Evolutionary conservation across 2,113 vertebrate species (phyloP).

Genomic region (Hemibagrus wyckioides): DNA sequence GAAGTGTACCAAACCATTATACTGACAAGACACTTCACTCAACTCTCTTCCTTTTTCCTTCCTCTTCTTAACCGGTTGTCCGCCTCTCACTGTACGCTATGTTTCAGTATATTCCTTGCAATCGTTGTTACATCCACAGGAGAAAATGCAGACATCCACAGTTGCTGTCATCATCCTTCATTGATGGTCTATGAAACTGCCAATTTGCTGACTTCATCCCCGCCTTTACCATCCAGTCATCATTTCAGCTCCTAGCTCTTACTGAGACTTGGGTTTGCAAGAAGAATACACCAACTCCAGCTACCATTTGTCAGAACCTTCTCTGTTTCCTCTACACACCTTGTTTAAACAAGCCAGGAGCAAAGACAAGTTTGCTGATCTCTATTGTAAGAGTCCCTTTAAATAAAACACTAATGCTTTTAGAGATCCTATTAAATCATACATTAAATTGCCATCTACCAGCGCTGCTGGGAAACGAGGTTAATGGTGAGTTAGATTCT

Average conservation of each 20-base stretch:
- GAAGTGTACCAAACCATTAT: too few relatives aligned
- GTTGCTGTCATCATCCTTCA: slow-evolving; percentile 15
- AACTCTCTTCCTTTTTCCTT: not conserved
- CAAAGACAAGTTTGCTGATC: not conserved
- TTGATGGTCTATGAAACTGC: not conserved
- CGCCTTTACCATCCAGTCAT: not conserved
- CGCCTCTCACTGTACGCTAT: not conserved
- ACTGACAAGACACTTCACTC: not conserved
- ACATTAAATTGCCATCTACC: not conserved
- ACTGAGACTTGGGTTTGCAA: not conserved
- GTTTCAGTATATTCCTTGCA: not conserved
- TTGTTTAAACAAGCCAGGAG: not conserved
- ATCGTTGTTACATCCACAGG: not conserved
- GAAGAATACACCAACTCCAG: not conserved
- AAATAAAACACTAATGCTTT: not conserved
- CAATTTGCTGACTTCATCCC: slow-evolving; percentile 5
- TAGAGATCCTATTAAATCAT: not conserved
- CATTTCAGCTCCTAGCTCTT: not conserved
- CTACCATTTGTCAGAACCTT: not conserved
- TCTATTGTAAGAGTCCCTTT: not conserved
- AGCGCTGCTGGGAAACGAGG: not conserved
- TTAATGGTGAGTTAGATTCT: not conserved
- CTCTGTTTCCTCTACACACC: not conserved
- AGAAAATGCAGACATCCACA: not conserved
- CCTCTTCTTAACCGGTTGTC: not conserved